Evolutionary conservation across 1,140 invertebrate genomes (phyloP), one percentile per base, ranked within the genome.

Genomic region (Daktulosphaira vitifoliae): DNA sequence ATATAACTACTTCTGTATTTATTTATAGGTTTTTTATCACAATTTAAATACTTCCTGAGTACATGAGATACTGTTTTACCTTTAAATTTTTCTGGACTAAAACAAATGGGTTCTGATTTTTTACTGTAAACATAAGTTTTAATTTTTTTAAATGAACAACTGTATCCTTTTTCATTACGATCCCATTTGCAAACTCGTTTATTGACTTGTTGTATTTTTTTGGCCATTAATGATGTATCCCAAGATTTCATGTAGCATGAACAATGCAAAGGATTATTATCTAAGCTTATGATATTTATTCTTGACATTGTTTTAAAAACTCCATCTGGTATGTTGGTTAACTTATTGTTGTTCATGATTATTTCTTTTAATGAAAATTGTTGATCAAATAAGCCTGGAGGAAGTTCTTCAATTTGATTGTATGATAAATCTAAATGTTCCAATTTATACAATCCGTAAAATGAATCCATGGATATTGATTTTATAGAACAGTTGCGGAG

Each of bases 241-340:
- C 84, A 86, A 39, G 77, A 76, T 51, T 69, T 72, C 82, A 86
- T 84, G 2, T 77, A 73, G 70, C 85, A 87, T 38, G 77, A 79
- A 69, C 85, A 87, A 66, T 85, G 78, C 84, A 84, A 86, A 9
- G 82, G 83, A 76, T 87, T 87, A 8, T 78, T 76, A 68, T 82
- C 81, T 44, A 84, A 70, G 54, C 82, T 74, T 3, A 81, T 77
- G 39, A 84, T 72, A 74, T 79, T 79, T 16, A 66, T 15, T 3
- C 78, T 70, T 0, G 76, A 75, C 50, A 81, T 72, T 65, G 72
- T 76, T 51, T 73, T 72, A 65, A 86, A 85, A 66, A 87, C 77
- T 44, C 77, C 77, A 26, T 68, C 68, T 8, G 84, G 80, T 51
- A 87, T 65, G 15, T 77, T 75, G 13, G 70, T 77, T 15, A 87